phyloP scores from a whole-genome alignment of 2,888 invertebrate genomes.

The Ischnura elegans region DNA sequence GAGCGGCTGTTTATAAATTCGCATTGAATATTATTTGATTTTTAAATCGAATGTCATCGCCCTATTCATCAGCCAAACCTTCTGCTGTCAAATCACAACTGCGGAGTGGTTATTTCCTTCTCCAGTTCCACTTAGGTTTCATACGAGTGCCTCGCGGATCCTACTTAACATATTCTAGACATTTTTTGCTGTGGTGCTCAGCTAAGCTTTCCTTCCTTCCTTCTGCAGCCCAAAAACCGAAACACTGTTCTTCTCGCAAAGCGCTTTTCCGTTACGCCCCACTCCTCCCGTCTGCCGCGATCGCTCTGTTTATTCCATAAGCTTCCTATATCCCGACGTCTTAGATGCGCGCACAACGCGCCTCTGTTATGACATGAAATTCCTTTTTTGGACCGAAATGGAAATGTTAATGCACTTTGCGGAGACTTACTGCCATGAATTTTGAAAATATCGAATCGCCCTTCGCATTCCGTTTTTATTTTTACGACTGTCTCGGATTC shows the following conservation, averaged over 20 bases:
- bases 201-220: not conserved
- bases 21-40: too few species aligned
- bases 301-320: not conserved
- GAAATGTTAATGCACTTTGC: not conserved
- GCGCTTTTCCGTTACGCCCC: not conserved
- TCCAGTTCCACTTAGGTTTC: not conserved
- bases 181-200: not conserved
- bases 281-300: not conserved
- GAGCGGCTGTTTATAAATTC: too few species aligned
- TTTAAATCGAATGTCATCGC: too few species aligned
- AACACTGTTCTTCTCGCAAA: not conserved
- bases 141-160: not conserved
- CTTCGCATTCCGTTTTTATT: too few species aligned
- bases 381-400: not conserved
- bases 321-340: not conserved
- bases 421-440: not conserved
- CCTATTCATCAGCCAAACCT: too few species aligned
- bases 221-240: not conserved
- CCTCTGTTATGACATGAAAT: not conserved
- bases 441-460: not conserved
- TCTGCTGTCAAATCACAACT: too few species aligned
- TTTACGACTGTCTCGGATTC: too few species aligned
- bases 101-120: not conserved
- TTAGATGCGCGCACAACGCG: not conserved
- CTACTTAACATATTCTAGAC: not conserved